Evolutionary conservation across 2,113 vertebrate genomes (phyloP).

Genomic region (Suricata suricatta): DNA sequence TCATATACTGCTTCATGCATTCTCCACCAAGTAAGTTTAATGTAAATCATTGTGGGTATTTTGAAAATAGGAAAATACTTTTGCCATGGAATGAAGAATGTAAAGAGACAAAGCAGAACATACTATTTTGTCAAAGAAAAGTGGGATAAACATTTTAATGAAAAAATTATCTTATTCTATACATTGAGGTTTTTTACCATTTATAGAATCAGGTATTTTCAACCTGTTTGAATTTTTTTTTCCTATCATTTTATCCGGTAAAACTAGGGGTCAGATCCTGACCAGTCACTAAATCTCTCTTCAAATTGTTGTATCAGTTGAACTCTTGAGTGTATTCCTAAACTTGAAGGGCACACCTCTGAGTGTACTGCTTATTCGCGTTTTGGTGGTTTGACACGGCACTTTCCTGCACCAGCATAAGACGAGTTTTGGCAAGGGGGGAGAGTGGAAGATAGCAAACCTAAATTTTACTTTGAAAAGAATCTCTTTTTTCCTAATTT

Average conservation of each 20-base stretch:
- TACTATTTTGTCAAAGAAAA: slow-evolving; percentile 44
- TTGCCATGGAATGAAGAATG: not conserved
- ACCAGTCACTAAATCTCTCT: not conserved
- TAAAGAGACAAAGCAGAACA: slow-evolving; percentile 15
- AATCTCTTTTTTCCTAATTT: slow-evolving; percentile 37
- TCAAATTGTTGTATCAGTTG: not conserved
- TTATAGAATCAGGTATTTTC: not conserved
- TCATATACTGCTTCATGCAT: not conserved
- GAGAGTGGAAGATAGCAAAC: not conserved
- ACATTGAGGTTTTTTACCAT: not conserved
- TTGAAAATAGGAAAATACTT: not conserved
- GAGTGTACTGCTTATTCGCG: not conserved
- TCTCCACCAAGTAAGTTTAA: not conserved
- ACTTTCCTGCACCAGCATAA: not conserved
- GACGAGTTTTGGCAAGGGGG: not conserved
- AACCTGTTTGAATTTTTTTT: not conserved
- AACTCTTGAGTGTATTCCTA: not conserved
- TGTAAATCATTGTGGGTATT: not conserved
- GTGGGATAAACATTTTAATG: not conserved
- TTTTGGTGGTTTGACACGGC: not conserved
- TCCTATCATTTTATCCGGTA: not conserved
- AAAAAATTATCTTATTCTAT: not conserved
- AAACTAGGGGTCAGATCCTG: slow-evolving; percentile 1
- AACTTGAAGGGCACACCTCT: not conserved
- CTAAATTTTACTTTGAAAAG: slow-evolving; percentile 22